Base-by-base conservation (phyloP, 2,888 invertebrate genomes). In the Tanytarsus gracilentus region DNA sequence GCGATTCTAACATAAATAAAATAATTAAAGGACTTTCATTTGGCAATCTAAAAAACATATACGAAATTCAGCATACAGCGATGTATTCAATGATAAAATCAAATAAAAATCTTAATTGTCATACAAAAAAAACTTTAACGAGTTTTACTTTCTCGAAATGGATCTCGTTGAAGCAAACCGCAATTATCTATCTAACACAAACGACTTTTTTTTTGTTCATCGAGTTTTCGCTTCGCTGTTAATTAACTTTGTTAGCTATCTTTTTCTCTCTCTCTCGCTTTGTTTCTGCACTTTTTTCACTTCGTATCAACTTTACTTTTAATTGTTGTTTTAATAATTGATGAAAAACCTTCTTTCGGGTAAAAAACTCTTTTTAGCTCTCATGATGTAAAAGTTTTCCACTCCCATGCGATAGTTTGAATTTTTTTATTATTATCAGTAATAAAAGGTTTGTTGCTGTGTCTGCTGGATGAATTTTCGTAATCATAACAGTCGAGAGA, bases 251-350 rank as follows among this genome's bases (percentile, higher is more conserved):
- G 53, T 53, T 53, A 53, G 36, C 36, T 53, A 53, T 36, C 53
- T 30, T 53, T 53, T 26, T 33, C 33, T 44, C 44, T 44, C 18
- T 44, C 44, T 44, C 29, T 29, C 9, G 9, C 29, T 33, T 11
- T 33, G n/a, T 44, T 44, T 40, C 16, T n/a, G n/a, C n/a, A n/a
- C n/a, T 44, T 44, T 44, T 44, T 23, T 23, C 21, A 23, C 44
- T 8, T 16, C 21, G 44, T 44, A 44, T 44, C 44, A 44, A 44
- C 44, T 30, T 53, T 53, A 53, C 53, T 53, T 53, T 53, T 53
- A 53, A 53, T 53, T 53, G 53, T 53, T 53, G 29, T 30, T 30
- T 53, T 53, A 53, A 53, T 53, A 53, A 23, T 53, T 53, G 33
- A 53, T 53, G 36, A 53, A 23, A 33, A 33, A 23, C 23, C 53